Evolutionary conservation across 2,888 invertebrate genomes (phyloP).

Genomic region (Catotricha subobsoleta): DNA sequence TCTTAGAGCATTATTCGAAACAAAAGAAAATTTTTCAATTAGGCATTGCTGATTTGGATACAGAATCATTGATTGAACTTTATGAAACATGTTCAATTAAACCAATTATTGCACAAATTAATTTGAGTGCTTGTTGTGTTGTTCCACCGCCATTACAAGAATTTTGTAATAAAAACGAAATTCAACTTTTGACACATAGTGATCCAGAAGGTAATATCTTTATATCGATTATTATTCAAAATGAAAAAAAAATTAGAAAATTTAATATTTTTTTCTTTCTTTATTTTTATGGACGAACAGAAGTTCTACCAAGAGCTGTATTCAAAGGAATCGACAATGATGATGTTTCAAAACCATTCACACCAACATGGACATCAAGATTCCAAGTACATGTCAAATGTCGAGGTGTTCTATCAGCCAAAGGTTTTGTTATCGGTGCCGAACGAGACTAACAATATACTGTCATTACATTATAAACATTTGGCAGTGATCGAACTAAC

Average conservation of each 20-base stretch:
- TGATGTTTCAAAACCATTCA: slow-evolving; percentile 33
- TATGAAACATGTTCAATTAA: slow-evolving; percentile 56
- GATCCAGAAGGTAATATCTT: slow-evolving; percentile 62
- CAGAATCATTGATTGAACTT: slow-evolving; percentile 53
- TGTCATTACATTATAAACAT: neutral
- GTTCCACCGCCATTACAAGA: slow-evolving; percentile 79
- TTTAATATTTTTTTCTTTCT: slow-evolving; percentile 8
- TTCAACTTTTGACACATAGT: slow-evolving; percentile 87
- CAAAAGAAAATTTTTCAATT: slow-evolving; percentile 46
- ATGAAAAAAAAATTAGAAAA: neutral
- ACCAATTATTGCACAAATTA: slow-evolving; percentile 83
- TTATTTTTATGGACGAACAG: slow-evolving; percentile 18
- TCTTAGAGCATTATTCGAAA: slow-evolving; percentile 52
- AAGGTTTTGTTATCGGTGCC: slow-evolving; percentile 58
- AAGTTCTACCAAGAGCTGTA: slow-evolving; percentile 36
- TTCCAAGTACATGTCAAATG: slow-evolving; percentile 83
- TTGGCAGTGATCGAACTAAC: neutral
- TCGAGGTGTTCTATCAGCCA: slow-evolving; percentile 75
- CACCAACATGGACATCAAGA: slow-evolving; percentile 59
- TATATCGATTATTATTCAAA: slow-evolving; percentile 4
- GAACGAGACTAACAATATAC: neutral
- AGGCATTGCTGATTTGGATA: slow-evolving; percentile 82
- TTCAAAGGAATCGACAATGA: slow-evolving; percentile 38
- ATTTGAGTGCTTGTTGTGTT: slow-evolving; percentile 80
- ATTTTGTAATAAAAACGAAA: slow-evolving; percentile 78